Percentiles rank a stretch among this genome's conserved stretches.
Evolutionary conservation across 2,113 vertebrate genomes (phyloP).

Genomic region (Oryzias curvinotus): DNA sequence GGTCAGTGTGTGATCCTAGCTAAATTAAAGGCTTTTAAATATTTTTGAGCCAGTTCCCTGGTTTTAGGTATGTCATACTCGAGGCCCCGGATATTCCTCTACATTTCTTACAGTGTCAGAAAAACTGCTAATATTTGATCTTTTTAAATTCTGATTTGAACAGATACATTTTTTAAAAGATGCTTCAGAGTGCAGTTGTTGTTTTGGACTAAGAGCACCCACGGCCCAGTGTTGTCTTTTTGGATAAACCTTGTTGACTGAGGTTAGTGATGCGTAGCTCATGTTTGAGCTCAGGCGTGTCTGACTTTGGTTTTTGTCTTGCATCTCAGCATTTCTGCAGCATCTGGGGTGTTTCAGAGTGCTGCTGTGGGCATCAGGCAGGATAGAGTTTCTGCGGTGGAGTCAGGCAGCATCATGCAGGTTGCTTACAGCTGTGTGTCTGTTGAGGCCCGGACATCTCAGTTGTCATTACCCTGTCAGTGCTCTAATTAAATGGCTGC

Average conservation of each 20-base stretch:
- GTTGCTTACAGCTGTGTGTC: conserved; percentile 66
- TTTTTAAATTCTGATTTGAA: too few relatives aligned
- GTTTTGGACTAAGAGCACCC: too few relatives aligned
- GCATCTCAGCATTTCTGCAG: conserved; percentile 37
- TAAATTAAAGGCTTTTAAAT: too few relatives aligned
- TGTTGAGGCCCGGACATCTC: conserved; percentile 59
- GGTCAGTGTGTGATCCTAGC: too few relatives aligned
- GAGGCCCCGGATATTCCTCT: not conserved
- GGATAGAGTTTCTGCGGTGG: conserved; percentile 62
- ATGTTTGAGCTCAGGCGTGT: conserved; percentile 41
- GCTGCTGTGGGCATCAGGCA: conserved; percentile 28
- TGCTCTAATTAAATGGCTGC: conserved; percentile 72
- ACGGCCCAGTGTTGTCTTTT: not conserved
- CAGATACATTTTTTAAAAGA: too few relatives aligned
- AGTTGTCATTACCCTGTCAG: conserved; percentile 75
- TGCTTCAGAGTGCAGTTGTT: too few relatives aligned
- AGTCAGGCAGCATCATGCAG: conserved; percentile 53
- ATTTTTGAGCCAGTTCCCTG: not conserved
- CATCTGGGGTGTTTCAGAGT: conserved; percentile 48
- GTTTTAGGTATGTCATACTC: not conserved
- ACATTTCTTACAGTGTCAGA: not conserved
- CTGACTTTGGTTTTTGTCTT: conserved; percentile 36
- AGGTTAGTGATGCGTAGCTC: conserved; percentile 11
- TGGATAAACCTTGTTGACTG: conserved; percentile 22
- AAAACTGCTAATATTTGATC: too few relatives aligned